Percentiles rank a stretch among this genome's conserved stretches.
phyloP scores from a whole-genome alignment of 2,797 vertebrate genomes.

The Esox lucius region DNA sequence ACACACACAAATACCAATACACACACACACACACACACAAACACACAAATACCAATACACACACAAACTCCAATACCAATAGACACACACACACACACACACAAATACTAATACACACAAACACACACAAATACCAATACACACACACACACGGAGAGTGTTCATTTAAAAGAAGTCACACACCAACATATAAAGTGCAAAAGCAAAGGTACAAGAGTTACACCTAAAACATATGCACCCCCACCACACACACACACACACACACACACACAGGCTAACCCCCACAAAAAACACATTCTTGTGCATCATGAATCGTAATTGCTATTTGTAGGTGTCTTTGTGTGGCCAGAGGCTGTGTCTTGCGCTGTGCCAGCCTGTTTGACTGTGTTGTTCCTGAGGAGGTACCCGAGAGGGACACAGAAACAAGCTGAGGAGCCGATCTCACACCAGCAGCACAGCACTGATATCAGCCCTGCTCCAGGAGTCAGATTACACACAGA shows the following conservation, averaged over 20 bases:
- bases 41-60: too few species aligned
- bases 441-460: constrained; percentile 30
- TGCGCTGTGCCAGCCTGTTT: neutral
- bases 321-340: neutral
- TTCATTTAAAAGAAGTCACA: neutral
- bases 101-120: too few species aligned
- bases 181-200: neutral
- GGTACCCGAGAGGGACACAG: constrained; percentile 13
- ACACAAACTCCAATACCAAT: too few species aligned
- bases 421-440: constrained; percentile 25
- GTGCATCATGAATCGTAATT: neutral
- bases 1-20: too few species aligned
- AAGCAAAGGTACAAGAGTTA: neutral
- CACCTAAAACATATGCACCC: too few species aligned
- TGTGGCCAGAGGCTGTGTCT: constrained; percentile 3
- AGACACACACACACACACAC: constrained; percentile 18
- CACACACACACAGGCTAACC: constrained; percentile 6
- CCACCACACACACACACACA: constrained; percentile 27
- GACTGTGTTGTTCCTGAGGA: neutral
- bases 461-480: constrained; percentile 52
- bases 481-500: constrained; percentile 57
- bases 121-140: constrained; percentile 22
- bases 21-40: too few species aligned
- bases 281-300: constrained; percentile 3
- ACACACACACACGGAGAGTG: constrained; percentile 11